Base-by-base conservation (phyloP, 2,113 vertebrate species). In the Aegotheles bennettii region DNA sequence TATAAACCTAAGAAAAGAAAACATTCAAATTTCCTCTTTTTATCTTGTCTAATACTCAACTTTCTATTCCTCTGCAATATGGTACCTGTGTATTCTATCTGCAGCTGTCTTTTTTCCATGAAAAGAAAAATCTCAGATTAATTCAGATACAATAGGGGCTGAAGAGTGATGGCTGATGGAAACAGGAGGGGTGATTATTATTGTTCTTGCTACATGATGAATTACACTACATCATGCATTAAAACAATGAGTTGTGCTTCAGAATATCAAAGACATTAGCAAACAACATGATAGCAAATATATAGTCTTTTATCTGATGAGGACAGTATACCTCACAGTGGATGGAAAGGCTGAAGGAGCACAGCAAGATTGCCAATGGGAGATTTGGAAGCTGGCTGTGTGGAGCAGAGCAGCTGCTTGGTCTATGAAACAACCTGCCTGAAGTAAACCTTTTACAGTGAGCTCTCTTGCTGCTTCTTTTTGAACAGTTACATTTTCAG, bases 51-150 rank as follows among this genome's bases (percentile, higher is more conserved):
- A 70, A 54, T 74, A 48, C 29, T 76, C 38, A n/a, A 2, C 43
- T 45, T 6, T 45, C 51, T 42, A 11, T 48, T 94, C 23, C 69
- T 93, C 54, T 70, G 53, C 90, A 48, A n/a, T 57, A 59, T 36
- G 74, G 51, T 70, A 90, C 51, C 24, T 84, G 31, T 82, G 61
- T 45, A 53, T 68, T 67, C 69, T 90, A 87, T 93, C 94, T 94
- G 50, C 53, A 67, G 43, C 70, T 85, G 87, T 33, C 16, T 92
- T 94, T 91, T 95, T 96, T 87, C 84, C 89, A 15, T 91, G 91
- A 67, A 98, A 98, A 98, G 97, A 99, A 99, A 89, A 98, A 98
- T 96, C 76, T 95, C 83, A 97, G 98, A 98, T 98, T 98, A 97
- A 97, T 98, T 98, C 97, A 97, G 98, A 98, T 98, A 98, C 93